Evolutionary conservation across 2,888 invertebrate genomes (phyloP).

Genomic region (Entomobrya multifasciata): DNA sequence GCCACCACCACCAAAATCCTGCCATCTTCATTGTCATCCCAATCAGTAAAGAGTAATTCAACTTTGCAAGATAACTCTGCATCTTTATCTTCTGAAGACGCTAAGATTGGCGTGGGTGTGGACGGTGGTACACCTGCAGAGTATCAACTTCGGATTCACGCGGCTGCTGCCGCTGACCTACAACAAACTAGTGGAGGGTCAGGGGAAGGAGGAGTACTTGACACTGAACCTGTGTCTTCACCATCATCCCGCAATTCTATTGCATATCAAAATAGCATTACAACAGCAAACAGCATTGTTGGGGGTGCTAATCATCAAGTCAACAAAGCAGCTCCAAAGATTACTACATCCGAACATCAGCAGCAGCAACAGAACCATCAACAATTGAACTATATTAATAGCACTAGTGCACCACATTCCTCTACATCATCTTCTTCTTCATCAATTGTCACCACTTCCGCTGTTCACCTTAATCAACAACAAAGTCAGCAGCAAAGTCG

Average conservation of each 20-base stretch:
- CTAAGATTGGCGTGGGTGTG: too few species aligned
- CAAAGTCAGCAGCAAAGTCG: constrained; percentile 71
- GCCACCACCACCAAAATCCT: constrained; percentile 53
- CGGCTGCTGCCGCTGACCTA: constrained; percentile 64
- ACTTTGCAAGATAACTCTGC: constrained; percentile 15
- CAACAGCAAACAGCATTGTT: constrained; percentile 56
- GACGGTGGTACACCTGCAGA: constrained; percentile 34
- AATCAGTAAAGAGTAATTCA: not conserved
- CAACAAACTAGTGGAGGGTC: constrained; percentile 6
- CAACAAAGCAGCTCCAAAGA: constrained; percentile 67
- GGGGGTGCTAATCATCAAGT: constrained; percentile 34
- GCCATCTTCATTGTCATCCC: not conserved
- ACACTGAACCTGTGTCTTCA: constrained; percentile 21
- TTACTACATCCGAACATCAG: constrained; percentile 67
- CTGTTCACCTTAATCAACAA: constrained; percentile 67
- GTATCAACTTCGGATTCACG: constrained; percentile 63
- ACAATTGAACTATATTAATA: constrained; percentile 2
- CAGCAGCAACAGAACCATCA: constrained; percentile 2
- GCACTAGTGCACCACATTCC: too few species aligned
- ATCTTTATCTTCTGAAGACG: too few species aligned
- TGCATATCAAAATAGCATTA: constrained; percentile 56
- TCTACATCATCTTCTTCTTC: constrained; percentile 41
- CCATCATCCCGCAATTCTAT: not conserved
- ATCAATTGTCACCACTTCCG: constrained; percentile 70
- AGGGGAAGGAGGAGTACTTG: constrained; percentile 11